Evolutionary conservation across 2,797 vertebrate genomes (phyloP).

Genomic region (Microcaecilia unicolor): DNA sequence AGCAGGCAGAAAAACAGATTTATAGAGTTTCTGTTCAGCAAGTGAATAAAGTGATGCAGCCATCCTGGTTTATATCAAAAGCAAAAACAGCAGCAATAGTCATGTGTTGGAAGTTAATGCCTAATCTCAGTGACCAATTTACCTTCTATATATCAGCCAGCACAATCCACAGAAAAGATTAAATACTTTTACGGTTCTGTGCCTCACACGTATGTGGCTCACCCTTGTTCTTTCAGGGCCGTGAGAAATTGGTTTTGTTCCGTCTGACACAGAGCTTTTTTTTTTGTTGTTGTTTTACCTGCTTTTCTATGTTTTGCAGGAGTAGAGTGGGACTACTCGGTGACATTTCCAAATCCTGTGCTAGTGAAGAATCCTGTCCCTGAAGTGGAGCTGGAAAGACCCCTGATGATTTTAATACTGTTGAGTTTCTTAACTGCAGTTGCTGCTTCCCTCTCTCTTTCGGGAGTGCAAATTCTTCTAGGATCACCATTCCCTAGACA

Average conservation of each 20-base stretch:
- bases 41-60: too few species aligned
- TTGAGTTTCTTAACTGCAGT: constrained; percentile 61
- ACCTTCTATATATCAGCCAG: background rate
- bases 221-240: background rate
- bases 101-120: constrained; percentile 22
- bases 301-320: constrained; percentile 87
- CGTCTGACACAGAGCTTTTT: background rate
- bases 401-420: constrained; percentile 55
- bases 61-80: background rate
- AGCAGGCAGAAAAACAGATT: too few species aligned
- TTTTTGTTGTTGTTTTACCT: too few species aligned
- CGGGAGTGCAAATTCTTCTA: constrained; percentile 68
- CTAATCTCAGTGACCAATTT: background rate
- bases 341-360: constrained; percentile 72
- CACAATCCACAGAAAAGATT: background rate
- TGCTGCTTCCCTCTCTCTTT: constrained; percentile 71
- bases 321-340: constrained; percentile 83
- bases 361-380: constrained; percentile 50
- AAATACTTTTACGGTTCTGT: constrained; percentile 16
- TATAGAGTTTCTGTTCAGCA: background rate
- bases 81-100: background rate
- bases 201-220: constrained; percentile 13
- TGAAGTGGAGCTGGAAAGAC: constrained; percentile 41
- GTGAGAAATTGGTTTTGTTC: constrained; percentile 7
- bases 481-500: constrained; percentile 70